A percentile compares a stretch with the other conserved stretches of the same genome.
These are phyloP conservation scores for Tylochromis polylepis DNA, from an alignment of 2,113 vertebrate species.

Conservation along the genomic window DNA sequence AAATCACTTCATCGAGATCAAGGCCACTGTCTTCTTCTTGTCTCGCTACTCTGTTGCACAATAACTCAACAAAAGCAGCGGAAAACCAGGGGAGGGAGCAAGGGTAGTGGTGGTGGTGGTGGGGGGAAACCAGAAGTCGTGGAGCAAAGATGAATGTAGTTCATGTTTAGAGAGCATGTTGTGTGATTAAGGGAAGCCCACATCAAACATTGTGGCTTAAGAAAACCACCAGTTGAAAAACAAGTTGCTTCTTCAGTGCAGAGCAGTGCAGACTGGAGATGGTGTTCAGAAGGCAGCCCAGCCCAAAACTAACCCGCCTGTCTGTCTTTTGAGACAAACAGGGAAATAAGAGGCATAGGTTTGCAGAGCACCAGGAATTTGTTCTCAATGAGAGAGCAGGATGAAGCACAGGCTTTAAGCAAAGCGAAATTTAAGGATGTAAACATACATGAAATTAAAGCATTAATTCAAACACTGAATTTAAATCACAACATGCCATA, in stretches of 20 bases:
- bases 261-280: conserved; percentile 49
- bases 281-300: conserved; percentile 54
- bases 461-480: not conserved
- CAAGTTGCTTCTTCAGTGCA: conserved; percentile 66
- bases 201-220: conserved; percentile 70
- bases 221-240: conserved; percentile 73
- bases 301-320: conserved; percentile 56
- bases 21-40: conserved; percentile 57
- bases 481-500: not conserved
- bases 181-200: conserved; percentile 74
- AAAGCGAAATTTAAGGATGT: not conserved
- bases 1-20: conserved; percentile 70
- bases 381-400: conserved; percentile 5
- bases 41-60: conserved; percentile 57
- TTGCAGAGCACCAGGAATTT: conserved; percentile 11
- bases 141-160: conserved; percentile 65
- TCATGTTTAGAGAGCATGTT: conserved; percentile 74
- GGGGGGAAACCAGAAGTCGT: conserved; percentile 30
- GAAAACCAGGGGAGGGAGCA: not conserved
- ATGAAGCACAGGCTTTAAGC: not conserved
- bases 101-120: not conserved
- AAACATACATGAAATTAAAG: not conserved
- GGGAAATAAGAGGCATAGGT: conserved; percentile 41
- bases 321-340: conserved; percentile 61
- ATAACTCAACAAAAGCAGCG: conserved; percentile 60